Base-by-base conservation (phyloP, 2,888 invertebrate species). In the Octodonta nipae region DNA sequence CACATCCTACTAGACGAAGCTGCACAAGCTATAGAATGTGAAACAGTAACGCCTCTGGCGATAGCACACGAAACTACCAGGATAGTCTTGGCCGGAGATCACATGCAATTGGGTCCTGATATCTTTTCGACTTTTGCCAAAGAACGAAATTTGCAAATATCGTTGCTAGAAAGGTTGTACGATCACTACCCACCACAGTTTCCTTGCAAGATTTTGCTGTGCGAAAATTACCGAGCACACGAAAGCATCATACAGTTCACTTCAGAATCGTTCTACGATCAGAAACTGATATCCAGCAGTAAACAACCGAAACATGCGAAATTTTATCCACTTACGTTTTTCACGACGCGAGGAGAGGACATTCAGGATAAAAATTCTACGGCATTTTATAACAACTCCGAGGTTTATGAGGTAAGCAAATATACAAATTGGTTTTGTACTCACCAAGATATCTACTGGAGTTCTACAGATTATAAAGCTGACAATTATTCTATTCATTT, bases 1-100 rank as follows among this genome's bases (percentile, higher is more conserved):
- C 86, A 87, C 58, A 82, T 87, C 40, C 68, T 87, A 34, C 65
- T 87, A 30, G 87, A 87, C 56, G 87, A 87, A 64, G 86, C 86
- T 0, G 86, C 86, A 0, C 86, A 87, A 55, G 83, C 84, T 0
- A 75, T 85, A 66, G 87, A 87, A 59, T 81, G 81, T 60, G 86
- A 86, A 58, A 81, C 82, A 1, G 71, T 86, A 8, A 81, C 82
- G 61, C 84, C 86, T 0, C 54, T 87, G 33, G 75, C 80, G 0
- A 54, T 85, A 35, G 83, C 84, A 3, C 75, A 73, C 38, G 68
- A 70, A 30, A 66, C 67, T 7, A 86, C 85, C 0, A 67, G 83
- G 26, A 70, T 87, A 34, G 81, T 86, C 1, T 59, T 87, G 26
- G 85, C 86, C 28, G 87, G 87, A 30, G 86, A 42, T 26, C 84